Evolutionary conservation across 2,113 vertebrate species (phyloP), one percentile per base, ranked within the genome.

Genomic region (Anhinga anhinga): DNA sequence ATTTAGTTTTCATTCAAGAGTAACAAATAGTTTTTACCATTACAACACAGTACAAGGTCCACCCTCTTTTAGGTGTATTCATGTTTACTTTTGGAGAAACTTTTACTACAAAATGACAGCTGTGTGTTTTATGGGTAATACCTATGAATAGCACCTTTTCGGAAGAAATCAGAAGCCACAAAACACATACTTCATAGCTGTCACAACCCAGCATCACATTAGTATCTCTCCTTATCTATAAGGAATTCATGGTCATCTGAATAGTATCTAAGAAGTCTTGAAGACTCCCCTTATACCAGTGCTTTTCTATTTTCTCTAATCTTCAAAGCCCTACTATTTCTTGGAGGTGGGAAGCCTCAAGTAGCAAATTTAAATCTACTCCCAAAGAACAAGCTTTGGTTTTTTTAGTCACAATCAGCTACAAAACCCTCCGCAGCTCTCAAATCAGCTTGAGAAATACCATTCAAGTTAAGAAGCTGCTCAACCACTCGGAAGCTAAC

Each of bases 41-140:
- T 58, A 58, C 49, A 77, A 61, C 71, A 92, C 4, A 49, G 93
- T 74, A 78, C 91, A 94, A 91, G n/a, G 94, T 95, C 71, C 85
- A 70, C 15, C 19, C 27, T 80, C 44, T 78, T 55, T 49, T 10
- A 77, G 49, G 26, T 10, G 38, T 26, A 20, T 29, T 59, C 47
- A 10, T 61, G 73, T 91, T 96, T 85, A 67, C 84, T 90, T 85
- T 91, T 73, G 55, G 70, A 82, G n/a, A 82, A 91, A 87, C 38
- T 91, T 94, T 72, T 62, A 77, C 86, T 50, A 58, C 44, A 63
- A 44, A 93, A 30, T 18, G 20, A 74, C 8, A 92, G 67, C 29
- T 67, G 15, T 40, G 38, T 38, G 49, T 19, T 70, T 79, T 26
- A 56, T 4, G 25, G 72, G 49, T 73, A 44, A 84, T 34, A 29